A percentile compares a stretch with the other conserved stretches of the same genome.
Conservation (phyloP, 2,113 vertebrate genomes). For the Ageneiosus marmoratus region DNA sequence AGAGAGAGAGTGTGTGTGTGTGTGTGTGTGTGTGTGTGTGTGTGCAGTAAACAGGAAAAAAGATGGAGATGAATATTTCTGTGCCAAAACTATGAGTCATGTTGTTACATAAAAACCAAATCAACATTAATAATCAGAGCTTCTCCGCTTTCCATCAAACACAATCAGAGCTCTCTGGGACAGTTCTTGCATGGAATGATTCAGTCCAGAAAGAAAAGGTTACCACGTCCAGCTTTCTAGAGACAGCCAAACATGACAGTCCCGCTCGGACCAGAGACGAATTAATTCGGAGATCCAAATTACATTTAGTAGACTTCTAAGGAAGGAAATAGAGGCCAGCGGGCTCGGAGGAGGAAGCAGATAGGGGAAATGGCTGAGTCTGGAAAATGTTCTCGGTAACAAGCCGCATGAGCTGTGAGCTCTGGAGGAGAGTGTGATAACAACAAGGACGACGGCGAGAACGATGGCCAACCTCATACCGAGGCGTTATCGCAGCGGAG, state of each 20-base stretch:
- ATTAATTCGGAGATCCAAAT: conserved; percentile 54
- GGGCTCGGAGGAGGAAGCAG: conserved; percentile 45
- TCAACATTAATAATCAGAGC: neutral
- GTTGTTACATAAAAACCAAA: neutral
- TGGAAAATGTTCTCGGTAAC: conserved; percentile 38
- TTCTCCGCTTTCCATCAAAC: neutral
- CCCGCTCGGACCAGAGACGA: conserved; percentile 19
- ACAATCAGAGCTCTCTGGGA: neutral
- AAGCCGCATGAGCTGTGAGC: neutral
- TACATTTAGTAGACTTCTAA: conserved; percentile 46
- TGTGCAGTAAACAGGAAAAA: neutral
- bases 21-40: neutral
- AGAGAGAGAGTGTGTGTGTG: neutral
- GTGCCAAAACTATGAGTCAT: neutral
- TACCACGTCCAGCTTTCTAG: neutral
- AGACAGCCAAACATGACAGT: conserved; percentile 34
- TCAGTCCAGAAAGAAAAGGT: neutral
- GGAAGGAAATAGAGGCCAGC: conserved; percentile 36
- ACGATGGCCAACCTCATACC: neutral
- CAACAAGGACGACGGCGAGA: neutral
- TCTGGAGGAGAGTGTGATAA: neutral
- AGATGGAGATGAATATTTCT: neutral
- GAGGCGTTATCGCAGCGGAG: neutral
- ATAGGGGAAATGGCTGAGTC: conserved; percentile 52
- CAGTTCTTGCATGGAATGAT: neutral